Conservation (phyloP, 1,140 invertebrate genomes). For the Bombus waltoni region DNA sequence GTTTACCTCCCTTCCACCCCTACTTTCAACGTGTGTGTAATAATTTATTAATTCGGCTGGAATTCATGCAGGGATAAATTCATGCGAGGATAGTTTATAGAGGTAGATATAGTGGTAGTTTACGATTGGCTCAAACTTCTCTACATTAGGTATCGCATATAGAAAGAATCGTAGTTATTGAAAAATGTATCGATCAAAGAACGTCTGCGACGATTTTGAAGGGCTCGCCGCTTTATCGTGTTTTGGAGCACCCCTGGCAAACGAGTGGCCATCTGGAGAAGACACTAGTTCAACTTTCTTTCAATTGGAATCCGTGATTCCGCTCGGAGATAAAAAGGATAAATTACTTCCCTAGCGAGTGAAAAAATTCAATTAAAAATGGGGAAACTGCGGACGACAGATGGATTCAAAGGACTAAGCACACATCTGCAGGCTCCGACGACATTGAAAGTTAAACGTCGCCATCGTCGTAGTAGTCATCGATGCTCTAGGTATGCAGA, state of each 20-base stretch:
- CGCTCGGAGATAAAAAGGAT: slow-evolving; percentile 69
- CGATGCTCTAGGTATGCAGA: neutral
- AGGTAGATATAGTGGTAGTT: no score
- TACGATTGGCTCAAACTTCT: neutral
- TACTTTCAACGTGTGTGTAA: neutral
- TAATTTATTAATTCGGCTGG: slow-evolving; percentile 36
- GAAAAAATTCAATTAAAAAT: slow-evolving; percentile 74
- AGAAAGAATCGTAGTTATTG: neutral
- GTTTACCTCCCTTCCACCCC: neutral
- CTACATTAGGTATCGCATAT: neutral
- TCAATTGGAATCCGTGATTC: slow-evolving; percentile 72
- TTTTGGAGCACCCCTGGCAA: slow-evolving; percentile 63
- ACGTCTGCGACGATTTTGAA: slow-evolving; percentile 48
- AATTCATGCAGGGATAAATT: slow-evolving; percentile 13
- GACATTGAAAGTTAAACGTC: slow-evolving; percentile 48
- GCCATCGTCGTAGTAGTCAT: neutral
- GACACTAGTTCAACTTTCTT: slow-evolving; percentile 73
- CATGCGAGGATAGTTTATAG: neutral
- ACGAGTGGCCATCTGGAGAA: slow-evolving; percentile 62
- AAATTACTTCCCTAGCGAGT: slow-evolving; percentile 65
- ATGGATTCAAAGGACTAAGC: slow-evolving; percentile 68
- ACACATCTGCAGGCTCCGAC: slow-evolving; percentile 44
- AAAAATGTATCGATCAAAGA: slow-evolving; percentile 5
- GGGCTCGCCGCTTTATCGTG: slow-evolving; percentile 48
- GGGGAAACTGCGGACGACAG: slow-evolving; percentile 67